A percentile compares a stretch with the other conserved stretches of the same genome.
Evolutionary conservation across 2,797 vertebrate genomes (phyloP).

Genomic region (Chaunax sp.): DNA sequence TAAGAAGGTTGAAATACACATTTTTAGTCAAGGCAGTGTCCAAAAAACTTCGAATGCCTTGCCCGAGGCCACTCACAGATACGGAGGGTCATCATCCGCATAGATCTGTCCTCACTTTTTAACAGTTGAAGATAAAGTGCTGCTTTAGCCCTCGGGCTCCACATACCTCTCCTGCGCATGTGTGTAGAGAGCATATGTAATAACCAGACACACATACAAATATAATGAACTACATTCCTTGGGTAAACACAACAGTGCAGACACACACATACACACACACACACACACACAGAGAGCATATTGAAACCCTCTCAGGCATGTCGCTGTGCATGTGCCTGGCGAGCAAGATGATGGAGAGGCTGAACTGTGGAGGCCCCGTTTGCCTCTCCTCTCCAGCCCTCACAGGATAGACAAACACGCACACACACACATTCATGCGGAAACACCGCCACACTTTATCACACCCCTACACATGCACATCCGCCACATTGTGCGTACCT

Average conservation of each 20-base stretch:
- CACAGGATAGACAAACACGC: conserved; percentile 50
- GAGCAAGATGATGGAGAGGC: conserved; percentile 81
- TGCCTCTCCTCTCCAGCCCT: conserved; percentile 62
- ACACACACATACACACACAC: conserved; percentile 39
- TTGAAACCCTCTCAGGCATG: conserved; percentile 82
- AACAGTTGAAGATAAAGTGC: conserved; percentile 57
- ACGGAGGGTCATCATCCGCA: conserved; percentile 1
- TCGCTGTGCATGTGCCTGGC: conserved; percentile 69
- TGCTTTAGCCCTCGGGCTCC: conserved; percentile 46
- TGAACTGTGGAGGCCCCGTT: conserved; percentile 67
- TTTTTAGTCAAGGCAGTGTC: conserved; percentile 5
- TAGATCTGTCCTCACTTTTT: conserved; percentile 25
- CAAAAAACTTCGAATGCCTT: conserved; percentile 32
- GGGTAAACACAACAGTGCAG: conserved; percentile 61
- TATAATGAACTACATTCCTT: conserved; percentile 75
- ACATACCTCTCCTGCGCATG: conserved; percentile 44
- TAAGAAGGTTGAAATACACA: not conserved
- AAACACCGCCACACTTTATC: conserved; percentile 62
- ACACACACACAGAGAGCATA: conserved; percentile 65
- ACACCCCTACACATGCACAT: conserved; percentile 41
- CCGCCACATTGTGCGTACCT: conserved; percentile 48
- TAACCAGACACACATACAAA: conserved; percentile 71
- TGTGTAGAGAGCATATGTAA: conserved; percentile 65
- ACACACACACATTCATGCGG: conserved; percentile 31
- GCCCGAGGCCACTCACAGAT: conserved; percentile 34